Evolutionary conservation across 2,888 invertebrate genomes (phyloP).

Genomic region (Drosophila tripunctata): DNA sequence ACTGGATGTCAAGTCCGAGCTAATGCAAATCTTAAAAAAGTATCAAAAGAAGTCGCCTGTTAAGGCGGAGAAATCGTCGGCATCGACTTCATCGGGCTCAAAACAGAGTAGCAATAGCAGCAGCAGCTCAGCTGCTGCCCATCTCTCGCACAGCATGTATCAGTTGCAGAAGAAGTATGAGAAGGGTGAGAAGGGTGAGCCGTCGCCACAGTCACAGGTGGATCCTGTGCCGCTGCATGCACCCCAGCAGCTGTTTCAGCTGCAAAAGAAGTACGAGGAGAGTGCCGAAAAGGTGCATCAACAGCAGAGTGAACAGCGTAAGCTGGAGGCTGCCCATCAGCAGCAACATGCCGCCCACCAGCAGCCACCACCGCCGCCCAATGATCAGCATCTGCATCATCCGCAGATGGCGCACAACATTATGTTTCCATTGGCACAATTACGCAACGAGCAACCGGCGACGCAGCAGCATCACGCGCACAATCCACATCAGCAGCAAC

Average conservation of each 20-base stretch:
- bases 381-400: constrained; percentile 82
- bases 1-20: constrained; percentile 82
- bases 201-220: constrained; percentile 80
- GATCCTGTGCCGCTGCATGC: constrained; percentile 78
- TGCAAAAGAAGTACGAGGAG: constrained; percentile 83
- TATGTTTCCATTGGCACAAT: constrained; percentile 82
- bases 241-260: constrained; percentile 81
- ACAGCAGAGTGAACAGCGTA: constrained; percentile 82
- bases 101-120: constrained; percentile 68
- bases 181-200: constrained; percentile 80
- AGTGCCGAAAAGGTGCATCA: constrained; percentile 81
- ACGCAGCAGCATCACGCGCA: constrained; percentile 81
- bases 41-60: constrained; percentile 81
- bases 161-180: constrained; percentile 82
- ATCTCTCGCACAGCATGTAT: constrained; percentile 82
- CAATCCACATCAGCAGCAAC: constrained; percentile 81
- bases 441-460: constrained; percentile 81
- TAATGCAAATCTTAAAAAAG: constrained; percentile 82
- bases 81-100: constrained; percentile 62
- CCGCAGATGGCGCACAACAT: constrained; percentile 83
- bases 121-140: constrained; percentile 60
- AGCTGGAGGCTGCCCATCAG: constrained; percentile 79
- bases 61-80: constrained; percentile 76
- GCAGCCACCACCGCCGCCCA: constrained; percentile 82
- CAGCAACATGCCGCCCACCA: constrained; percentile 78